phyloP scores from a whole-genome alignment of 2,888 invertebrate genomes.

The Choristoneura rosaceana region DNA sequence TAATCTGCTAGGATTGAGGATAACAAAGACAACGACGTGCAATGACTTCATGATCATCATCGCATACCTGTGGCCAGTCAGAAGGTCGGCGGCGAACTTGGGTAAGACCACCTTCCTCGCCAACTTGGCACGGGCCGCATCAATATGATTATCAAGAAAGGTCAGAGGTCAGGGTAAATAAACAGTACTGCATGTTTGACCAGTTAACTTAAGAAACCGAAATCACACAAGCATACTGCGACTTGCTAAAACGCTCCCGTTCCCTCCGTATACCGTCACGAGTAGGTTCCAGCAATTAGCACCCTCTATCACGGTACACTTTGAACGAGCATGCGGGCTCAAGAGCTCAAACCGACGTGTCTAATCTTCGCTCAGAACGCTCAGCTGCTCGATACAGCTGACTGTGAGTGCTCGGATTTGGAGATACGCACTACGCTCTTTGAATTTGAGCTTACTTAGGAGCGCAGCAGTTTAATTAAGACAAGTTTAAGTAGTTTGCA shows the following conservation, averaged over 20 bases:
- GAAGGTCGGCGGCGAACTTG: too few relatives aligned
- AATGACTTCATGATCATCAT: too few relatives aligned
- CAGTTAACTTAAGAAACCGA: too few relatives aligned
- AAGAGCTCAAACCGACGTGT: constrained; percentile 37
- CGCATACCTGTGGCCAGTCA: too few relatives aligned
- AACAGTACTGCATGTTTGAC: too few relatives aligned
- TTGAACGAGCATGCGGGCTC: constrained; percentile 38
- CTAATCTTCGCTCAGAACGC: constrained; percentile 29
- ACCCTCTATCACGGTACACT: constrained; percentile 51
- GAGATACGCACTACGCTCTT: not conserved
- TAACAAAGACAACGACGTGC: too few relatives aligned
- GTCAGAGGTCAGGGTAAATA: too few relatives aligned
- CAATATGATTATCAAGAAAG: too few relatives aligned
- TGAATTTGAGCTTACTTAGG: not conserved
- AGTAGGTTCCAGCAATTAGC: constrained; percentile 54
- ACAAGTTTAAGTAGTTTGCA: too few relatives aligned
- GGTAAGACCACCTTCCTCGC: too few relatives aligned
- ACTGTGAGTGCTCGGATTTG: constrained; percentile 10
- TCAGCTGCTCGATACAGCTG: constrained; percentile 11
- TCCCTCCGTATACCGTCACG: not conserved
- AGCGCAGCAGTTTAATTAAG: not conserved
- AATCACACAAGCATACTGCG: not conserved
- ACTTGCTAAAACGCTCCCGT: not conserved
- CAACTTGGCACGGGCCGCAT: too few relatives aligned
- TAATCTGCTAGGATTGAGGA: too few relatives aligned